phyloP scores from a whole-genome alignment of 1,140 invertebrate species.

The Maniola jurtina region DNA sequence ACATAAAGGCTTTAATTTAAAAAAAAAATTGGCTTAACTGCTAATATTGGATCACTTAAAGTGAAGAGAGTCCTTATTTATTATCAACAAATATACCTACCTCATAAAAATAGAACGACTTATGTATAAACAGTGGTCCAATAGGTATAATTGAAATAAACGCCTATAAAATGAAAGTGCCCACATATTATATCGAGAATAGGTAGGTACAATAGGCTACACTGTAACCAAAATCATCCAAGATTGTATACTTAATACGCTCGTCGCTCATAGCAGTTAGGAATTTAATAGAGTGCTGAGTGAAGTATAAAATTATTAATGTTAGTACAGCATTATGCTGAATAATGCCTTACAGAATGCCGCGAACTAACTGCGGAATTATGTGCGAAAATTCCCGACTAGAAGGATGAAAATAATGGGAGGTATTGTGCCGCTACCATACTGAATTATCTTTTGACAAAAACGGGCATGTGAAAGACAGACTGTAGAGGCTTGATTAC shows the following conservation, averaged over 20 bases:
- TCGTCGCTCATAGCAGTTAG: conserved; percentile 17
- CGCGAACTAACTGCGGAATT: conserved; percentile 35
- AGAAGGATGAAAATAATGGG: neutral
- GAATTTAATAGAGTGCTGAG: conserved; percentile 37
- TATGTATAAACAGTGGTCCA: too few species aligned
- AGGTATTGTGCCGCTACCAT: neutral
- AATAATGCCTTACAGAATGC: conserved; percentile 29
- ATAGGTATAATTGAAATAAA: too few species aligned
- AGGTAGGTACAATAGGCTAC: too few species aligned
- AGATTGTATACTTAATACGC: neutral
- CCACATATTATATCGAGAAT: too few species aligned
- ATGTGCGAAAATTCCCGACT: conserved; percentile 42
- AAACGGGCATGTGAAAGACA: neutral
- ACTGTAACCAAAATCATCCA: conserved; percentile 26
- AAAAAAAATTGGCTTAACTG: too few species aligned
- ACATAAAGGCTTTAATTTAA: too few species aligned
- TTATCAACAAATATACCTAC: too few species aligned
- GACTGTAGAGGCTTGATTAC: neutral
- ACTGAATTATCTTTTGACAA: neutral
- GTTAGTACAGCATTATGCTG: conserved; percentile 31
- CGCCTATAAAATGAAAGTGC: too few species aligned
- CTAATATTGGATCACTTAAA: too few species aligned
- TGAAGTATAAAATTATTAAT: conserved; percentile 37
- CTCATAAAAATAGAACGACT: too few species aligned
- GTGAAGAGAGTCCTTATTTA: too few species aligned